Evolutionary conservation across 1,140 invertebrate genomes (phyloP), one percentile per base, ranked within the genome.

Genomic region (Drosophila suzukii): DNA sequence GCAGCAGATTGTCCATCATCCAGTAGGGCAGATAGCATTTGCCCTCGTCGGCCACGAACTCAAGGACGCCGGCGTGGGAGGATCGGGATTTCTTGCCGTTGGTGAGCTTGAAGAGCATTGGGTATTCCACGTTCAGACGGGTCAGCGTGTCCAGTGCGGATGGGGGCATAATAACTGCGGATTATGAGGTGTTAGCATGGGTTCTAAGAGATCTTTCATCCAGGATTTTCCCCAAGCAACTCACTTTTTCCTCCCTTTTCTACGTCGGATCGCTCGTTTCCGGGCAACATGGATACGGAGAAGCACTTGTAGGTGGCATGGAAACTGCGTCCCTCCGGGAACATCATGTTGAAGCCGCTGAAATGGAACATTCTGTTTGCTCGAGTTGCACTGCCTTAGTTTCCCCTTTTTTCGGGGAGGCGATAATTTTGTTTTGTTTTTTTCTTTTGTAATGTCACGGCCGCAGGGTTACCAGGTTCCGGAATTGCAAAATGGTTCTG

Each of bases 11-110:
- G 51, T 96, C 95, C 98, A 99, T 99, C 99, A 99, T 99, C 98
- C 99, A 99, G 92, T 98, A 97, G 27, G 99, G 99, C 74, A 99
- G 94, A 93, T 99, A 99, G 51, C 99, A 97, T 94, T 97, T 97
- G 54, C 98, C 98, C 94, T 99, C 99, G 93, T 99, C 98, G 5
- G 99, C 98, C 7, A 99, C 97, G 94, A 99, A 99, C 93, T 99
- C 99, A 50, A 99, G 92, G 0, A 99, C 99, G 70, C 99, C 99
- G 93, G 98, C 98, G 92, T 99, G 99, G 11, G 98, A 99, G 12
- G 96, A 94, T 79, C 98, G 94, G 72, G 96, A 96, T 6, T 96
- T 96, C 81, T 96, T 97, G 75, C 95, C 95, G 92, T 99, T 99
- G 36, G 95, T 97, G 5, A 99, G 93, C 93, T 99, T 99, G 90